Conservation (phyloP, 1,140 invertebrate species). For the Vanessa atalanta region DNA sequence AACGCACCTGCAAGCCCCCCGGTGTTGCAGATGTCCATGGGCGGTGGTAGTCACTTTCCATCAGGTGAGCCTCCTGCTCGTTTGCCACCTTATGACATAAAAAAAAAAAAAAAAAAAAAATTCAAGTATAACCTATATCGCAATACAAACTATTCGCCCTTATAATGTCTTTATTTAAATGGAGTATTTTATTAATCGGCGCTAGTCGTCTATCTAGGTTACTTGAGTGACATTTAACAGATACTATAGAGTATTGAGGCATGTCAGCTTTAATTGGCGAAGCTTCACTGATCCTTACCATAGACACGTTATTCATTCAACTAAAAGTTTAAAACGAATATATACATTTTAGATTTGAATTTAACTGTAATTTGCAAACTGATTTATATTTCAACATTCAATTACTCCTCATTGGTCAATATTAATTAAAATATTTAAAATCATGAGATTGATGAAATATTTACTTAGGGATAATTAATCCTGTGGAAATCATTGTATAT, state of each 20-base stretch:
- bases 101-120: too few relatives aligned
- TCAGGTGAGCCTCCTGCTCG: too few relatives aligned
- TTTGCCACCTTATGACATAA: too few relatives aligned
- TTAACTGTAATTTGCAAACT: background rate
- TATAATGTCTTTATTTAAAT: constrained; percentile 3
- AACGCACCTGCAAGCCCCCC: too few relatives aligned
- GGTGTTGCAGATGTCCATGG: too few relatives aligned
- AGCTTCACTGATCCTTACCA: background rate
- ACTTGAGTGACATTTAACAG: constrained; percentile 1
- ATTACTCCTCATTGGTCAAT: background rate
- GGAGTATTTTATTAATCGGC: background rate
- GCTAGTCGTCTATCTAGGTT: background rate
- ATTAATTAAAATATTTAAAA: too few relatives aligned
- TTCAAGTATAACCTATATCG: background rate
- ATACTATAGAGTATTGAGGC: background rate
- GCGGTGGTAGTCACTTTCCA: too few relatives aligned
- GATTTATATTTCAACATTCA: background rate
- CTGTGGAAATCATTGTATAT: too few relatives aligned
- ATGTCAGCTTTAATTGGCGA: background rate
- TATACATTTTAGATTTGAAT: too few relatives aligned
- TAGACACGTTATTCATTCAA: background rate
- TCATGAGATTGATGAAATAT: too few relatives aligned
- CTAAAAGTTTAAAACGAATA: too few relatives aligned
- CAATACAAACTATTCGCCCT: background rate
- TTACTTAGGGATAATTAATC: too few relatives aligned